A percentile compares a stretch with the other conserved stretches of the same genome.
Evolutionary conservation across 2,797 vertebrate species (phyloP).

Genomic region (Micropoecilia bifurca): DNA sequence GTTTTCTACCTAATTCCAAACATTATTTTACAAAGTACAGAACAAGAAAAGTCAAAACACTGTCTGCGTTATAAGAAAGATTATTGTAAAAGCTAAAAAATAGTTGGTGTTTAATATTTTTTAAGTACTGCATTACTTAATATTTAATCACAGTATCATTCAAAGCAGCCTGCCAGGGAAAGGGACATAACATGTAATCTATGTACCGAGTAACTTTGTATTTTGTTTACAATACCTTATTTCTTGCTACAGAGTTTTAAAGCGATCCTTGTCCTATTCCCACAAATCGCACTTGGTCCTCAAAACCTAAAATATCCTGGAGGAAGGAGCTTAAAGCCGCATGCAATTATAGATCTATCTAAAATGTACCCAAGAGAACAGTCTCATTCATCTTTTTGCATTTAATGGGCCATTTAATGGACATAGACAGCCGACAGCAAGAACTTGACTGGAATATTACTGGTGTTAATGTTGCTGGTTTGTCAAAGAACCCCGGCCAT

Average conservation of each 20-base stretch:
- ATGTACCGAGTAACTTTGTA: neutral
- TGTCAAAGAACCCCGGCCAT: neutral
- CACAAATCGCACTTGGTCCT: neutral
- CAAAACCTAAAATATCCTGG: neutral
- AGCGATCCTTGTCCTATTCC: neutral
- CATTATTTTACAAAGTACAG: neutral
- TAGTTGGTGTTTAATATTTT: neutral
- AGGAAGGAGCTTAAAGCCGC: conserved; percentile 6
- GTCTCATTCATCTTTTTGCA: conserved; percentile 2
- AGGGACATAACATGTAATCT: neutral
- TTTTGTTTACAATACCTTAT: neutral
- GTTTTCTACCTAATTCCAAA: neutral
- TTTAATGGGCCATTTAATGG: conserved; percentile 1
- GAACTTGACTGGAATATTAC: neutral
- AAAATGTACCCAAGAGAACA: neutral
- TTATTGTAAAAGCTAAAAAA: neutral
- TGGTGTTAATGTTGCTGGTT: neutral
- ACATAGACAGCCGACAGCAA: neutral
- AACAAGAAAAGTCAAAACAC: neutral
- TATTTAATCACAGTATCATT: neutral
- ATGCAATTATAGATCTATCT: neutral
- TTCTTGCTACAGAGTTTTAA: neutral
- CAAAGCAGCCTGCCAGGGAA: neutral
- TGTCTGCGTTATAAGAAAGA: neutral
- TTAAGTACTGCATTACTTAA: neutral